Evolutionary conservation across 2,113 vertebrate species (phyloP), one percentile per base, ranked within the genome.

Genomic region (Myrmophylax atrothorax): DNA sequence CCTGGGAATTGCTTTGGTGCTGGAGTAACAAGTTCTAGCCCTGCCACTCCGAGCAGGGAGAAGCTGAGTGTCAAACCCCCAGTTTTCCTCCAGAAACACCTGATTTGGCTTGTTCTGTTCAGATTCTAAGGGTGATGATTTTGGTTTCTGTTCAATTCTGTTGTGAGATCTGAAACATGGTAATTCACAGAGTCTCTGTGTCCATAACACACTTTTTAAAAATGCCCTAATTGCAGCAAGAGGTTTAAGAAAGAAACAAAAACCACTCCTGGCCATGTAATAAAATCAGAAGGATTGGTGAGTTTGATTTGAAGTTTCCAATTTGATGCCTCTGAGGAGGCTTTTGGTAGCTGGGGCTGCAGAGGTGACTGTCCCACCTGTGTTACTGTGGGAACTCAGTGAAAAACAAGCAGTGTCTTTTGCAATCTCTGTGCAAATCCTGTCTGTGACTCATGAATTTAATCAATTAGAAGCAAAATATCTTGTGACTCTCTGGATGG

Each of bases 381-480:
- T 22, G 31, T 35, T 22, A n/a, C 46, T 44, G 10, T 2, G 37
- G 52, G 84, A 84, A 68, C 83, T 22, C 44, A 8, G 14, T 73
- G 75, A 77, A 68, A 94, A 94, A 74, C 38, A 80, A 88, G 63
- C 42, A 7, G 13, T 69, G 73, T 72, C 58, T 66, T 75, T 89
- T 79, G 40, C 83, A 92, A 47, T 68, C 72, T 46, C 4, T 49
- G 67, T 92, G 91, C 76, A 72, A 60, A 85, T 90, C 66, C 70
- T 47, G 40, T 9, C 38, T 93, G 68, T 93, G 91, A 96, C 72
- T 95, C 91, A 94, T 80, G 86, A 86, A 44, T 86, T 86, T 94
- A 92, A 90, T 96, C 87, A 70, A 94, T 94, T 89, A 80, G 80
- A 87, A 91, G 77, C 64, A 95, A 94, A 93, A 90, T 86, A 74